These are phyloP conservation scores for Talpa occidentalis DNA, from an alignment of 2,113 vertebrate species.

Conservation along the genomic window DNA sequence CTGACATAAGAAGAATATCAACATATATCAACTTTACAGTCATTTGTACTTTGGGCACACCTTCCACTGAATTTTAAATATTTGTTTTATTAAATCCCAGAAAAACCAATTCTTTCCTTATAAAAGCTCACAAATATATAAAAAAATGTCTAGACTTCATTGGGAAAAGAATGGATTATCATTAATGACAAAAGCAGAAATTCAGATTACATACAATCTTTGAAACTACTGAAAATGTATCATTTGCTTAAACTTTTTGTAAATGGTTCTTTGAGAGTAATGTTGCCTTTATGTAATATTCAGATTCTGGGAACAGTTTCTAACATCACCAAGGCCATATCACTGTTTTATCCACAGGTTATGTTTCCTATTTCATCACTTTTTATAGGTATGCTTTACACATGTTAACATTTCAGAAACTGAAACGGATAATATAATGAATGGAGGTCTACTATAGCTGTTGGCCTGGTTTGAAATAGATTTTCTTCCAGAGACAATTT, in stretches of 20 bases:
- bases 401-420: not conserved
- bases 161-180: not conserved
- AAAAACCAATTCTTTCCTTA: not conserved
- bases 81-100: not conserved
- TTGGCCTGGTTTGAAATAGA: not conserved
- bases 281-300: not conserved
- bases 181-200: not conserved
- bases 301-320: not conserved
- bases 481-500: not conserved
- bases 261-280: not conserved
- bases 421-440: not conserved
- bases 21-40: not conserved
- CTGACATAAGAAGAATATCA: not conserved
- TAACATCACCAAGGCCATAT: not conserved
- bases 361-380: not conserved
- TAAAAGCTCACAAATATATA: fast-evolving
- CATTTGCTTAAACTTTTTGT: not conserved
- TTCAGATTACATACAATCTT: not conserved
- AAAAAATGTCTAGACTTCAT: not conserved
- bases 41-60: not conserved
- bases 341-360: not conserved
- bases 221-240: not conserved
- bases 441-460: not conserved
- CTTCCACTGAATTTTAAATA: conserved; percentile 2
- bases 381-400: not conserved